phyloP scores from a whole-genome alignment of 2,113 vertebrate genomes.

The Romanogobio albipinnatus region DNA sequence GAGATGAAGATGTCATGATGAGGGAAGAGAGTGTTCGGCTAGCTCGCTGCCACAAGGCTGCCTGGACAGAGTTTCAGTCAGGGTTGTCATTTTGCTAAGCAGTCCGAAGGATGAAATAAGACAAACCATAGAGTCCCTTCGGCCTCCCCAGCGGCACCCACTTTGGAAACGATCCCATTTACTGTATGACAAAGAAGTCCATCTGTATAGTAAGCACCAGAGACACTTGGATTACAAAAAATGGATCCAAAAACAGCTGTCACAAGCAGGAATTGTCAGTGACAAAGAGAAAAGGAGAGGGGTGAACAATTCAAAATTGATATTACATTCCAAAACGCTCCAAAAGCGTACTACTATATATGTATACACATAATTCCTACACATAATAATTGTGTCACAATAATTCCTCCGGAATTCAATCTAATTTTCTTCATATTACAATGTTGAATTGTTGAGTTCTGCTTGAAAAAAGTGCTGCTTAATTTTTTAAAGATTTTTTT shows the following conservation, averaged over 20 bases:
- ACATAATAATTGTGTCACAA: too few relatives aligned
- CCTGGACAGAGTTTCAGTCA: slow-evolving; percentile 67
- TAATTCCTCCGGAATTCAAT: not conserved
- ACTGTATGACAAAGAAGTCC: not conserved
- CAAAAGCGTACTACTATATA: not conserved
- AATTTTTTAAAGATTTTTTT: too few relatives aligned
- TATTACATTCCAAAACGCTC: not conserved
- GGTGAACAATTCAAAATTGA: not conserved
- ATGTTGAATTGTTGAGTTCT: too few relatives aligned
- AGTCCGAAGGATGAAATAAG: slow-evolving; percentile 50
- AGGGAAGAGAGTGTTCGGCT: slow-evolving; percentile 54
- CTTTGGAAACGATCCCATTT: slow-evolving; percentile 34
- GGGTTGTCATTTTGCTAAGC: slow-evolving; percentile 52
- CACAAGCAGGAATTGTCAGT: not conserved
- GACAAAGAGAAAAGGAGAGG: not conserved
- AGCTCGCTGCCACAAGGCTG: slow-evolving; percentile 51
- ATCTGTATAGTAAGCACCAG: not conserved
- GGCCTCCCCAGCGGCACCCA: slow-evolving; percentile 26
- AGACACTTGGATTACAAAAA: slow-evolving; percentile 14
- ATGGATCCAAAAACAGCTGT: slow-evolving; percentile 1
- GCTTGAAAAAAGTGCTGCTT: too few relatives aligned
- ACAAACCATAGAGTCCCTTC: slow-evolving; percentile 8
- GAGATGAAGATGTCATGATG: slow-evolving; percentile 69
- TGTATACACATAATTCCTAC: too few relatives aligned
- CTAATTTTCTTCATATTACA: not conserved